These are phyloP conservation scores for Campopleginae sp. DNA, from an alignment of 2,888 invertebrate genomes.

Conservation along the genomic window DNA sequence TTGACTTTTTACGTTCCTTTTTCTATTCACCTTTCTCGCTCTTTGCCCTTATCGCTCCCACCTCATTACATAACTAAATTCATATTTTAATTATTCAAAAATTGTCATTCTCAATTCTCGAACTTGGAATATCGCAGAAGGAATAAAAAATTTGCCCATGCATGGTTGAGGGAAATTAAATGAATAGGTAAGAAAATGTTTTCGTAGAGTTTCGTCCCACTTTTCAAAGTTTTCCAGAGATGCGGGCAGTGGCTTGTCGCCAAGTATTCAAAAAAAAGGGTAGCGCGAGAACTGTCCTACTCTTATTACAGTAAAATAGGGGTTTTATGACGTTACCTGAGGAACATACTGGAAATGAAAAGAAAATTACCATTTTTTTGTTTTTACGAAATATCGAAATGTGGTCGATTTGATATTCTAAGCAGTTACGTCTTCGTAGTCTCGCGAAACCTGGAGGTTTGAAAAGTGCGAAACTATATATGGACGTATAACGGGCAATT, in stretches of 20 bases:
- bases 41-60: not conserved
- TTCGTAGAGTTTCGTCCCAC: too few species aligned
- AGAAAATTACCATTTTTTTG: too few species aligned
- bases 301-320: too few species aligned
- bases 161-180: too few species aligned
- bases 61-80: not conserved
- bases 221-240: too few species aligned
- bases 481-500: not conserved
- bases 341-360: too few species aligned
- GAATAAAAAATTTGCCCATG: too few species aligned
- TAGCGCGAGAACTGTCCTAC: too few species aligned
- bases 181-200: too few species aligned
- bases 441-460: not conserved
- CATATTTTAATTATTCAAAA: not conserved
- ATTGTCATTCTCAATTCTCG: not conserved
- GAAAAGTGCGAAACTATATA: not conserved
- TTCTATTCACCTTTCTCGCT: not conserved
- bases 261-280: too few species aligned
- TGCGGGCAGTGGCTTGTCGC: too few species aligned
- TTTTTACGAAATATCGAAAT: not conserved
- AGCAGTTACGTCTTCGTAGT: not conserved
- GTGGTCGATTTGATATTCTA: not conserved
- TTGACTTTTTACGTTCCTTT: conserved; percentile 3
- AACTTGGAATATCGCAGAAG: not conserved
- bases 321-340: too few species aligned